Evolutionary conservation across 92 coral and sea anemone species (phyloP), one percentile per base, ranked within the genome.

Genomic region (Zoanthus gigantus): DNA sequence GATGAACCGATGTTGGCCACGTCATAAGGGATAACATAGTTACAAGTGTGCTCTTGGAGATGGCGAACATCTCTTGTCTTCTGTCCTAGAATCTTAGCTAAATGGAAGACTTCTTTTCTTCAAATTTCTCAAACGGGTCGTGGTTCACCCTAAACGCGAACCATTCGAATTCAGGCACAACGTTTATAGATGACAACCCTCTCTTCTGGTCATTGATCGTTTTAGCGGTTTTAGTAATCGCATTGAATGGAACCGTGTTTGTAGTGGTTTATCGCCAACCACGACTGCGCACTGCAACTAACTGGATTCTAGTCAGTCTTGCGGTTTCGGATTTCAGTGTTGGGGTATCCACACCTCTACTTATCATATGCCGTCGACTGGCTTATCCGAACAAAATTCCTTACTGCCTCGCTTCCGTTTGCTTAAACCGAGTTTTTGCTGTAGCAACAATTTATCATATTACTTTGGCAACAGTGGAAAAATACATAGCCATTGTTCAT

Each of bases 371-470:
- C 6, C 85, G 45, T 9, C 18, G 29, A 4, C 17, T 81, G 45
- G 1, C 28, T 6, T 3, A 9, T 29, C 45, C 65, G 42, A 11
- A 37, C 16, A 29, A 30, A 18, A 6, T 0, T 44, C 85, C 85
- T 6, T 81, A 65, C 75, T 81, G 85, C 58, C 63, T 81, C 16
- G 85, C 85, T 1, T 47, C 75, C 1, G 75, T 28, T 29, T 81
- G 85, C 48, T 81, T 66, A 16, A 67, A 42, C 58, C 75, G 71
- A 15, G 60, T 93, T 5, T 79, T 87, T 63, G 92, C 96, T 0
- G 73, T 91, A 46, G 77, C 93, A 11, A 90, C 95, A 8, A 93
- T 95, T 15, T 94, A 83, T 61, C 98, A 94, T 47, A 91, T 94
- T 5, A 89, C 94, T 5, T 69, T 88, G 30, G 92, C 94, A 28